Evolutionary conservation across 2,888 invertebrate genomes (phyloP).

Genomic region (Drosophila robusta): DNA sequence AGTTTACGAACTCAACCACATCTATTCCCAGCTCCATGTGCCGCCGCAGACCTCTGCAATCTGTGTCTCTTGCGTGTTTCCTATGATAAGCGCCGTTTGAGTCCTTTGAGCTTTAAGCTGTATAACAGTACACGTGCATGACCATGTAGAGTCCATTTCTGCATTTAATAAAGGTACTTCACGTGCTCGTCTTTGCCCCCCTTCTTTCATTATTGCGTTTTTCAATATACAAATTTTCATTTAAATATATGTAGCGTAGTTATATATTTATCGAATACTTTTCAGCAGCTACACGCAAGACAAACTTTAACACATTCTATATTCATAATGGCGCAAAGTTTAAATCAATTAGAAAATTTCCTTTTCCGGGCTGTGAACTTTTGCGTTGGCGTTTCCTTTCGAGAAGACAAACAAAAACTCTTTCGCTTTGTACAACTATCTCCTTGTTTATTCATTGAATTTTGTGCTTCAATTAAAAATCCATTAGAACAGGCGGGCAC

Average conservation of each 20-base stretch:
- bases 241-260: neutral
- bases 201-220: neutral
- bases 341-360: constrained; percentile 64
- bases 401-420: constrained; percentile 24
- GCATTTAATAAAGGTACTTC: no score
- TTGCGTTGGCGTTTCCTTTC: constrained; percentile 15
- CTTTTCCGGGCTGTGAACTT: constrained; percentile 36
- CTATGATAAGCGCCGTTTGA: constrained; percentile 6
- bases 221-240: neutral
- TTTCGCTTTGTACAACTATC: constrained; percentile 55
- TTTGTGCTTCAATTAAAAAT: constrained; percentile 74
- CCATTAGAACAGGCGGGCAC: constrained; percentile 57
- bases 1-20: constrained; percentile 53
- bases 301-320: constrained; percentile 33
- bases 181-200: no score
- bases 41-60: constrained; percentile 12
- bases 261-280: constrained; percentile 9
- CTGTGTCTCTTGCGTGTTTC: constrained; percentile 26
- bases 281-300: neutral
- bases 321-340: constrained; percentile 44
- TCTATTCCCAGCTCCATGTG: constrained; percentile 12
- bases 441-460: constrained; percentile 74
- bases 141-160: no score
- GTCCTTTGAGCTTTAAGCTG: neutral
- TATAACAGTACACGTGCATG: no score